These are phyloP conservation scores for Neuroterus valhalla DNA, from an alignment of 1,140 invertebrate genomes.

Conservation along the genomic window DNA sequence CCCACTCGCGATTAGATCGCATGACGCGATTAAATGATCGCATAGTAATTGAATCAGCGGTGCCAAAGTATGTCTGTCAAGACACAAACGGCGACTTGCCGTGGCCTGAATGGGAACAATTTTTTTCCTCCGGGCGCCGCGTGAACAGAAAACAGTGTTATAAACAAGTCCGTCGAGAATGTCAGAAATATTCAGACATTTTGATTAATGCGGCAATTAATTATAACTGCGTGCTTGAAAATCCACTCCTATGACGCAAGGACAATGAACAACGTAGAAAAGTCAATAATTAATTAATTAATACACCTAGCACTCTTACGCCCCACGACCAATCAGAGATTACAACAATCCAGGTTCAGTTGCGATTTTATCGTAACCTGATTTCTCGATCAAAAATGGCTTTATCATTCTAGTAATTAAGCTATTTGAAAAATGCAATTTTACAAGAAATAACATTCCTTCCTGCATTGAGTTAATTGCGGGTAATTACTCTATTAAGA, in stretches of 20 bases:
- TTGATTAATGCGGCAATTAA: constrained; percentile 28
- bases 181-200: constrained; percentile 30
- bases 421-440: neutral
- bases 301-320: neutral
- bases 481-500: constrained; percentile 16
- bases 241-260: constrained; percentile 6
- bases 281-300: constrained; percentile 16
- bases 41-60: neutral
- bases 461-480: constrained; percentile 1
- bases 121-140: neutral
- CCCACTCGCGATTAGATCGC: too few species aligned
- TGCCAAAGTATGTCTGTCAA: constrained; percentile 20
- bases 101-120: constrained; percentile 20
- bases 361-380: constrained; percentile 9
- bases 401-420: constrained; percentile 26
- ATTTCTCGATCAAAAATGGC: constrained; percentile 10
- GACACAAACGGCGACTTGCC: neutral
- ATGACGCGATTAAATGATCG: too few species aligned
- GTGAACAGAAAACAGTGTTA: constrained; percentile 25
- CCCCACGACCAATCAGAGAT: neutral
- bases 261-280: neutral
- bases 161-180: constrained; percentile 13
- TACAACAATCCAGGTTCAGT: neutral
- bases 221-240: constrained; percentile 22
- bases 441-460: neutral